Evolutionary conservation across 2,113 vertebrate genomes (phyloP).

Genomic region (Pelmatolapia mariae): DNA sequence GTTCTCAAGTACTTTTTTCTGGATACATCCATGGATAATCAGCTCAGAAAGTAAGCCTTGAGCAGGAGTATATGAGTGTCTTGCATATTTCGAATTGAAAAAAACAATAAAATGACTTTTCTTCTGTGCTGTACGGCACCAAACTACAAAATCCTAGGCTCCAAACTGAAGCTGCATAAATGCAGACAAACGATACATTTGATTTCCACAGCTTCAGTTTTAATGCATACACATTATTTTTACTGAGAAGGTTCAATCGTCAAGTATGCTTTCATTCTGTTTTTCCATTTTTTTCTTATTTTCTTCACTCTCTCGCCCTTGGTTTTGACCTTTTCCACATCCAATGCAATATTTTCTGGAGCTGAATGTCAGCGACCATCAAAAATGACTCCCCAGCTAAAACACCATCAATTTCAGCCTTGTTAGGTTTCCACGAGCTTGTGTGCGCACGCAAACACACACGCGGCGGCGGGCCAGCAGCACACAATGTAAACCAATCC

Average conservation of each 20-base stretch:
- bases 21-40: background rate
- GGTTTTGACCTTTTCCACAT: constrained; percentile 51
- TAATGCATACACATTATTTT: background rate
- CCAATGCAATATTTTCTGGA: constrained; percentile 33
- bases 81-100: background rate
- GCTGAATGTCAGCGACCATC: constrained; percentile 53
- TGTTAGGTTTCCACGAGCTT: constrained; percentile 27
- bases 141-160: background rate
- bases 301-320: background rate
- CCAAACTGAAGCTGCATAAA: background rate
- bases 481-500: constrained; percentile 57
- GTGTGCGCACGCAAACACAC: background rate
- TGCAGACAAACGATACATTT: background rate
- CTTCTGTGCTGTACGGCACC: background rate
- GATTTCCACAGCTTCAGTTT: background rate
- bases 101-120: background rate
- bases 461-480: background rate
- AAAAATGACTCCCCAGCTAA: constrained; percentile 27
- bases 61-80: background rate
- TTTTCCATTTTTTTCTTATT: background rate
- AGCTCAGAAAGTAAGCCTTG: background rate
- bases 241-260: background rate
- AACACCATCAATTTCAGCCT: constrained; percentile 55
- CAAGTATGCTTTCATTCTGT: background rate
- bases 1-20: background rate